A percentile compares a stretch with the other conserved stretches of the same genome.
phyloP scores from a whole-genome alignment of 2,797 vertebrate species.

The Poecilia picta region DNA sequence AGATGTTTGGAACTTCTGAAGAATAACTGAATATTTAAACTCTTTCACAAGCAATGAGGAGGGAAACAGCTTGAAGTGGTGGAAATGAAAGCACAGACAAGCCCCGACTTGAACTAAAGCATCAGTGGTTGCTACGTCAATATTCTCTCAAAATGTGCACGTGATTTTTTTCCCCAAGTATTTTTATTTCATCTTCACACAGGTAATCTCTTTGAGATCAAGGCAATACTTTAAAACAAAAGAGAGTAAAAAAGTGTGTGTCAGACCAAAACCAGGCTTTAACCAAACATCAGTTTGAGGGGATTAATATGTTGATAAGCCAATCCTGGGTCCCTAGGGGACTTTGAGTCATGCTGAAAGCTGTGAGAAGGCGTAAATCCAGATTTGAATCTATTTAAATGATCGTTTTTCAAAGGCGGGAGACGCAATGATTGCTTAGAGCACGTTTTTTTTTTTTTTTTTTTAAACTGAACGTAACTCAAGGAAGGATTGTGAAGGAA shows the following conservation, averaged over 20 bases:
- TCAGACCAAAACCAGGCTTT: conserved; percentile 42
- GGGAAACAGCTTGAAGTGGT: conserved; percentile 9
- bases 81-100: conserved; percentile 37
- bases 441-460: no score
- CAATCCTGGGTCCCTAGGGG: conserved; percentile 48
- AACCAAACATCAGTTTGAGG: conserved; percentile 51
- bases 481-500: conserved; percentile 13
- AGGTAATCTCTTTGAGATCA: conserved; percentile 41
- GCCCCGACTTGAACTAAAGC: conserved; percentile 40
- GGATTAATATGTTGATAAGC: conserved; percentile 65
- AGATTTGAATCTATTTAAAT: conserved; percentile 69
- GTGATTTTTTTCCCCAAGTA: conserved; percentile 37
- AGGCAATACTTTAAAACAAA: conserved; percentile 24
- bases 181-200: conserved; percentile 39
- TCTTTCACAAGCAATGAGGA: conserved; percentile 21
- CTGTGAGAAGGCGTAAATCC: conserved; percentile 47
- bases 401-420: conserved; percentile 48
- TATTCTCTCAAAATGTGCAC: conserved; percentile 29
- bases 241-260: conserved; percentile 47
- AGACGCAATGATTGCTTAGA: conserved; percentile 19
- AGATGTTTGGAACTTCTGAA: conserved; percentile 33
- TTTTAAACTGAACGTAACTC: conserved; percentile 36
- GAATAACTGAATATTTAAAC: conserved; percentile 44
- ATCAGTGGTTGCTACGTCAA: conserved; percentile 10
- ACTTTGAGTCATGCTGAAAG: conserved; percentile 45